Evolutionary conservation across 2,797 vertebrate genomes (phyloP).

Genomic region (Hafferia zeledoni): DNA sequence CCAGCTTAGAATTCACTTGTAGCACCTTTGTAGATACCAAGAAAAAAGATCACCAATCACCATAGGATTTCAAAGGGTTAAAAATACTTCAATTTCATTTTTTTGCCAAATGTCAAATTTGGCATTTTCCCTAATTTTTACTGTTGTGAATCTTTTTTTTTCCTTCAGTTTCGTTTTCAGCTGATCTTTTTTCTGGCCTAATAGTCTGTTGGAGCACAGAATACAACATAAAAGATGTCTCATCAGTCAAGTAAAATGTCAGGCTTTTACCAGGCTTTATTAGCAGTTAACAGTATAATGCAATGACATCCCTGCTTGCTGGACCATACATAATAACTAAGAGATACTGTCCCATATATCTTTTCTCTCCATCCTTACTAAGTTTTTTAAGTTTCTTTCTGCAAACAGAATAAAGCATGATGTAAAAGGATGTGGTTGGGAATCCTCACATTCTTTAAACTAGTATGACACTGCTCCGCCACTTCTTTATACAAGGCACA

Average conservation of each 20-base stretch:
- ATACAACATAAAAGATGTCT: not conserved
- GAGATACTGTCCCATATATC: not conserved
- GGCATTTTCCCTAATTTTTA: not conserved
- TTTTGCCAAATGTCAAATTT: not conserved
- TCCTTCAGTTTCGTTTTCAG: not conserved
- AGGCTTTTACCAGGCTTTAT: not conserved
- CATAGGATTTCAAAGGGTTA: not conserved
- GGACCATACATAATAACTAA: not conserved
- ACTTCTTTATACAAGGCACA: not conserved
- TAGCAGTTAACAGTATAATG: not conserved
- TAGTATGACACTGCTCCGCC: not conserved
- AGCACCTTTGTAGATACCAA: not conserved
- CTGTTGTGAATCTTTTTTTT: not conserved
- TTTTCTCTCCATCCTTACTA: not conserved
- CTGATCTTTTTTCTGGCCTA: not conserved
- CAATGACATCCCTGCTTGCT: not conserved
- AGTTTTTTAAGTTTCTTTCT: not conserved
- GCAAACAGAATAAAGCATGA: not conserved
- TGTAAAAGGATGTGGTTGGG: not conserved
- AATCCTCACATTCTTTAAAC: not conserved
- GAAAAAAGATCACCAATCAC: not conserved
- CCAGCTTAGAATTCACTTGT: not conserved
- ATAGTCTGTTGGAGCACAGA: not conserved
- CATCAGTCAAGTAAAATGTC: not conserved
- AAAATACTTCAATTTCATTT: not conserved